Evolutionary conservation across 2,113 vertebrate genomes (phyloP), one percentile per base, ranked within the genome.

Genomic region (Neodontobutis hainanensis): DNA sequence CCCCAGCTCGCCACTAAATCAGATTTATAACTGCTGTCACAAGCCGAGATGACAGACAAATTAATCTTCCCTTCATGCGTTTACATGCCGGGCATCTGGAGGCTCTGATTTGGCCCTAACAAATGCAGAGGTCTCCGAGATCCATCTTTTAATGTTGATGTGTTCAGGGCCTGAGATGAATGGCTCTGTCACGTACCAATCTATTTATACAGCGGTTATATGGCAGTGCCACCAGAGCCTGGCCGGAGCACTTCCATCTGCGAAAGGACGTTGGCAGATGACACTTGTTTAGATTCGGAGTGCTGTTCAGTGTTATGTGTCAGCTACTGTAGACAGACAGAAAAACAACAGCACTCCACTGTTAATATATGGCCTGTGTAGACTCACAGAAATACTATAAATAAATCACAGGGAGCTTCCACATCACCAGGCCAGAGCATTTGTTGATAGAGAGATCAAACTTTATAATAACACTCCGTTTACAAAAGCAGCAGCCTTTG

Each of bases 11-110:
- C 71, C 83, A 90, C 87, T 90, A 94, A 95, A 95, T 94, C 93
- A 93, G 92, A 95, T 96, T 95, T 95, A 94, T 91, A 93, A 92
- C 94, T 92, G 90, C 93, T 94, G 94, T 93, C 95, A 95, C 90
- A 95, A 90, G 84, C 88, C 1, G 88, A 90, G 90, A 93, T 93
- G 94, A 95, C 93, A 94, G 91, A 92, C 87, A 92, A 93, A 95
- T 95, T 94, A 92, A 95, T 95, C 94, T 94, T 93, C 87, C 90
- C 90, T 92, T 95, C 94, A 93, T 87, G 81, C 93, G 92, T 94
- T 93, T 94, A 94, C 93, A 94, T 94, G 87, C 61, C 63, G 87
- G 92, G 93, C 93, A 94, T 94, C 92, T 93, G 93, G 92, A 91
- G 92, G 44, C 88, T 89, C 91, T 92, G 92, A 94, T 95, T 92